Evolutionary conservation across 1,140 invertebrate species (phyloP).

Genomic region (Pemphigus obesinymphae): DNA sequence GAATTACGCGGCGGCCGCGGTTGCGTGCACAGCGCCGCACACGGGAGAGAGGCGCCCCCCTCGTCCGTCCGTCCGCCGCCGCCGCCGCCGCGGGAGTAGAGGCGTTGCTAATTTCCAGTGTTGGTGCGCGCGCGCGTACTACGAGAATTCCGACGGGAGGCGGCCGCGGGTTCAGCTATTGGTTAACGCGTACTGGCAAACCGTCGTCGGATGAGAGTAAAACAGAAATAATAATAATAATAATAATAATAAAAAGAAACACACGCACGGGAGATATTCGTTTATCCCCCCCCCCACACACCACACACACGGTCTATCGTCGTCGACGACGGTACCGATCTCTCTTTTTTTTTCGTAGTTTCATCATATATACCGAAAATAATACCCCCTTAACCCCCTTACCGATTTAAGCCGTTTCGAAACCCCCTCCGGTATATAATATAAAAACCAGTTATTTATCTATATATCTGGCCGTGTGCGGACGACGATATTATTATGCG

Average conservation of each 20-base stretch:
- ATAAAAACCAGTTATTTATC: too few relatives aligned
- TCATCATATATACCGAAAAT: too few relatives aligned
- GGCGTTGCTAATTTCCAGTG: constrained; percentile 39
- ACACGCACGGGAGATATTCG: neutral
- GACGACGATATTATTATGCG: too few relatives aligned
- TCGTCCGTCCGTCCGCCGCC: neutral
- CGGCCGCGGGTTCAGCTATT: constrained; percentile 31
- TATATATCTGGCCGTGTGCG: too few relatives aligned
- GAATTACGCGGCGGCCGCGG: neutral
- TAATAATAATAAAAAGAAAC: neutral
- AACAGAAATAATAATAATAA: neutral
- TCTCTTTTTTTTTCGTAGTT: too few relatives aligned
- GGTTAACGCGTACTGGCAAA: constrained; percentile 38
- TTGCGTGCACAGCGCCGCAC: neutral
- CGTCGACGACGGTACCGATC: too few relatives aligned
- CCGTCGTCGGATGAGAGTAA: constrained; percentile 19
- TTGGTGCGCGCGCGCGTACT: constrained; percentile 11
- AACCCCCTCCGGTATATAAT: too few relatives aligned
- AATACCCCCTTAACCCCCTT: too few relatives aligned
- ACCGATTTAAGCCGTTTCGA: too few relatives aligned
- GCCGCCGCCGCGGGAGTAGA: too few relatives aligned
- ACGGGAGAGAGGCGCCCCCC: neutral
- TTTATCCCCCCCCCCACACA: too few relatives aligned
- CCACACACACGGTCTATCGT: too few relatives aligned
- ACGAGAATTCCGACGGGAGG: constrained; percentile 19